Evolutionary conservation across 2,113 vertebrate genomes (phyloP).

Genomic region (Trichomycterus rosablanca): DNA sequence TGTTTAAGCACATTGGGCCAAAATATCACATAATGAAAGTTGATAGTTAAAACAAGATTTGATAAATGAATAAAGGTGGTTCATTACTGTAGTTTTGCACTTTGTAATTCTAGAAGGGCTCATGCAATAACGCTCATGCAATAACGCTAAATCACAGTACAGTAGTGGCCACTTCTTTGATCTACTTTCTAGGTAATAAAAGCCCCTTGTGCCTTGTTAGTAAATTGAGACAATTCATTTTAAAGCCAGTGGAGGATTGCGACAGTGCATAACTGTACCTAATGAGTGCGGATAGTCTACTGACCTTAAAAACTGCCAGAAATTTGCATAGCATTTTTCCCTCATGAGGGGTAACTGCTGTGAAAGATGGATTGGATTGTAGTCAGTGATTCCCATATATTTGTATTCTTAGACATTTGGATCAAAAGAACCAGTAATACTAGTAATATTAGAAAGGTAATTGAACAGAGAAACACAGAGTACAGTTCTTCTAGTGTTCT

Average conservation of each 20-base stretch:
- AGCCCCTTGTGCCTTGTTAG: not conserved
- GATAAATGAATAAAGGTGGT: not conserved
- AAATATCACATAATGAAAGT: too few species aligned
- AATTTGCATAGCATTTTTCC: constrained; percentile 1
- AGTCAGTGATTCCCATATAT: constrained; percentile 12
- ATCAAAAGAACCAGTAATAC: too few species aligned
- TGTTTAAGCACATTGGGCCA: too few species aligned
- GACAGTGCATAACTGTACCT: constrained; percentile 21
- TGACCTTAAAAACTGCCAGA: constrained; percentile 2
- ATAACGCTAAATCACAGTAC: not conserved
- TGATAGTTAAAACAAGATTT: too few species aligned
- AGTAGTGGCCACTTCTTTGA: not conserved
- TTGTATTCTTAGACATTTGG: too few species aligned
- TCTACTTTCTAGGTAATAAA: not conserved
- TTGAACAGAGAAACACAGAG: too few species aligned
- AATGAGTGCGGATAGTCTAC: constrained; percentile 27
- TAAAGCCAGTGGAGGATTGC: not conserved
- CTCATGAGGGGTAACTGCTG: not conserved
- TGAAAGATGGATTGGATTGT: constrained; percentile 2
- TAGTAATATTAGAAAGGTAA: too few species aligned
- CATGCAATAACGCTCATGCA: not conserved
- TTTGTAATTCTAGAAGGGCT: too few species aligned
- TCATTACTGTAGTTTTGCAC: not conserved
- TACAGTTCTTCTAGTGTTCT: too few species aligned
- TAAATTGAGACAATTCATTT: not conserved